Evolutionary conservation across 2,113 vertebrate species (phyloP), one percentile per base, ranked within the genome.

Genomic region (Pao palembangensis): DNA sequence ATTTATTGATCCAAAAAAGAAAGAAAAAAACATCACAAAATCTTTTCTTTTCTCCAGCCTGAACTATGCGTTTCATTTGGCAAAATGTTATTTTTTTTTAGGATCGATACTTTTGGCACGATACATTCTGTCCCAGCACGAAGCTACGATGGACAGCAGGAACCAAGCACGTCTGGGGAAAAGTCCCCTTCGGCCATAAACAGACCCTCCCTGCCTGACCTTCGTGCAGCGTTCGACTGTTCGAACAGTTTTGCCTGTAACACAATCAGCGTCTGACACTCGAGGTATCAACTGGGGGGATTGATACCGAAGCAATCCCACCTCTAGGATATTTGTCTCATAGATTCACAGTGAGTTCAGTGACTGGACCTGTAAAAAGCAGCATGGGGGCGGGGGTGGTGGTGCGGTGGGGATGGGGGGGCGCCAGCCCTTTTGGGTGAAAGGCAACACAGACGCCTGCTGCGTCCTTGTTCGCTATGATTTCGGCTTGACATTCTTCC

Each of bases 381-480:
- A 90, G 85, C 78, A 58, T 46, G 80, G 80, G 80, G 79, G 80
- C n/a, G 44, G 43, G 43, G 14, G 44, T 17, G n/a, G 17, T 0
- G 17, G 16, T 2, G 16, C 17, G 16, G 46, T 8, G n/a, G n/a
- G 46, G 47, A 18, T 7, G 3, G 46, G n/a, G 71, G 68, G 79
- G 80, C 83, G 85, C 81, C 87, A 91, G 90, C 89, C 89, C 89
- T 91, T 92, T 78, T 66, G 61, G 78, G 61, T 83, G 73, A 81
- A 84, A 87, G 82, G 81, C 84, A 86, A 84, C 70, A 75, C 74
- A 84, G 71, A 73, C 60, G 75, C 71, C 76, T 55, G 58, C 64
- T 63, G 51, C 51, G 3, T 76, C 79, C 51, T 67, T 5, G 34
- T 48, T 51, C 55, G 23, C 21, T 55, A 60, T 79, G 16, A 38